phyloP scores from a whole-genome alignment of 2,113 vertebrate genomes.

The Podarcis muralis region DNA sequence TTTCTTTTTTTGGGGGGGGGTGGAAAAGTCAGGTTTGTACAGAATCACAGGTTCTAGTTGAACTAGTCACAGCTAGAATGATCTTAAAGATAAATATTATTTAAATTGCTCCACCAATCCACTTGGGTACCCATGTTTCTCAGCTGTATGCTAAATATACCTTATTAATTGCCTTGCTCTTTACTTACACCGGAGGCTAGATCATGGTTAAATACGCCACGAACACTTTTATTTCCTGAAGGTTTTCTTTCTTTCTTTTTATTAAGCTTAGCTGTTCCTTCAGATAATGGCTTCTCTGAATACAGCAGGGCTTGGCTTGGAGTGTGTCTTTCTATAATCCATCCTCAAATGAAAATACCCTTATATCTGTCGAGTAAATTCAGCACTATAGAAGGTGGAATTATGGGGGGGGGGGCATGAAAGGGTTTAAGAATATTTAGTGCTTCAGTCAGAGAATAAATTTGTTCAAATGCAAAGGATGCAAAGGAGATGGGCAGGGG shows the following conservation, averaged over 20 bases:
- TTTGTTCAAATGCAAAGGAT: not conserved
- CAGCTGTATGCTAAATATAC: slow-evolving; percentile 68
- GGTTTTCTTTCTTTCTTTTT: slow-evolving; percentile 29
- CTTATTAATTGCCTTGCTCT: slow-evolving; percentile 71
- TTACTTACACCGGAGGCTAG: slow-evolving; percentile 46
- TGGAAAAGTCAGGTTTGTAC: not conserved
- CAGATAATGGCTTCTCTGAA: slow-evolving; percentile 13
- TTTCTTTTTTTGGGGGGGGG: not conserved
- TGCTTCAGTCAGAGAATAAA: not conserved
- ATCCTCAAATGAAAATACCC: slow-evolving; percentile 18
- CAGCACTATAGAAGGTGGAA: not conserved
- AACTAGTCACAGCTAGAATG: slow-evolving; percentile 51
- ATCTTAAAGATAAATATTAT: slow-evolving; percentile 53
- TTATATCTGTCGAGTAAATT: slow-evolving; percentile 14
- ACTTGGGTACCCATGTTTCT: slow-evolving; percentile 55
- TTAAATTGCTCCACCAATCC: slow-evolving; percentile 43
- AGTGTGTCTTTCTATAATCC: slow-evolving; percentile 7
- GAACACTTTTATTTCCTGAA: slow-evolving; percentile 51
- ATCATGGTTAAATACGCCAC: slow-evolving; percentile 1
- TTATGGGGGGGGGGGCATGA: not conserved
- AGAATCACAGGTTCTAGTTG: slow-evolving; percentile 1
- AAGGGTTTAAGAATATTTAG: slow-evolving; percentile 10
- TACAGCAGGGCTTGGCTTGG: not conserved
- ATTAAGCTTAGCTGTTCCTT: slow-evolving; percentile 24
- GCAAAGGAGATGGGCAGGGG: not conserved